Conservation (phyloP, 2,888 invertebrate species). For the Cantharis rufa region DNA sequence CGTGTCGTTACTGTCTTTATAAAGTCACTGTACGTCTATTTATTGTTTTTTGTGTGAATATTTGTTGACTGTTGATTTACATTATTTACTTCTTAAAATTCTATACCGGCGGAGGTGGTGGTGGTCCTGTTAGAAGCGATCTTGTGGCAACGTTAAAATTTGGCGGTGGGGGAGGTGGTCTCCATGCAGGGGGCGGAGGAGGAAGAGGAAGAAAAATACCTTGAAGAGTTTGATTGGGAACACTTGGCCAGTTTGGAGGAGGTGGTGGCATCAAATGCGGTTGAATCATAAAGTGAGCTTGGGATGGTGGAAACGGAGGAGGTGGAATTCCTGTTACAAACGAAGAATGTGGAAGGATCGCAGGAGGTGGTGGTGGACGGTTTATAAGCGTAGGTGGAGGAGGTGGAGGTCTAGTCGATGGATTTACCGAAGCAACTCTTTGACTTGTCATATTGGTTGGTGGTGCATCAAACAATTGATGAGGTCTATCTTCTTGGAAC, state of each 20-base stretch:
- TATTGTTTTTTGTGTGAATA: no score
- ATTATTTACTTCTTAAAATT: background rate
- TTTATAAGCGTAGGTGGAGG: no score
- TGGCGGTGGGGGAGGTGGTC: constrained; percentile 62
- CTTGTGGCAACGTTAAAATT: constrained; percentile 60
- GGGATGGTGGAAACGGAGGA: constrained; percentile 68
- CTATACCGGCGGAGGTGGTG: constrained; percentile 68
- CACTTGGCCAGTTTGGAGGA: constrained; percentile 43
- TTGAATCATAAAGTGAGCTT: constrained; percentile 60
- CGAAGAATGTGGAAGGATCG: constrained; percentile 70
- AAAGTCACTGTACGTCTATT: no score
- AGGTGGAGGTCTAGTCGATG: no score
- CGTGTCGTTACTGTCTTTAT: no score
- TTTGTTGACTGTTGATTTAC: no score
- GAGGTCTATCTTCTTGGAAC: constrained; percentile 91
- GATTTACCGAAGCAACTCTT: constrained; percentile 47
- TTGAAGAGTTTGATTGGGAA: constrained; percentile 50
- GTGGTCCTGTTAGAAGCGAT: constrained; percentile 70
- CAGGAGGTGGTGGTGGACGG: constrained; percentile 51
- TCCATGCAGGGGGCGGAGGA: constrained; percentile 56
- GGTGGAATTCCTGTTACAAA: constrained; percentile 66
- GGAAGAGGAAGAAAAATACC: constrained; percentile 61
- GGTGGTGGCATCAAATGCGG: constrained; percentile 58
- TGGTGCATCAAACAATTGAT: constrained; percentile 95
- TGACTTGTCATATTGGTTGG: no score